Evolutionary conservation across 2,797 vertebrate species (phyloP).

Genomic region (Acestrorhynchus altus): DNA sequence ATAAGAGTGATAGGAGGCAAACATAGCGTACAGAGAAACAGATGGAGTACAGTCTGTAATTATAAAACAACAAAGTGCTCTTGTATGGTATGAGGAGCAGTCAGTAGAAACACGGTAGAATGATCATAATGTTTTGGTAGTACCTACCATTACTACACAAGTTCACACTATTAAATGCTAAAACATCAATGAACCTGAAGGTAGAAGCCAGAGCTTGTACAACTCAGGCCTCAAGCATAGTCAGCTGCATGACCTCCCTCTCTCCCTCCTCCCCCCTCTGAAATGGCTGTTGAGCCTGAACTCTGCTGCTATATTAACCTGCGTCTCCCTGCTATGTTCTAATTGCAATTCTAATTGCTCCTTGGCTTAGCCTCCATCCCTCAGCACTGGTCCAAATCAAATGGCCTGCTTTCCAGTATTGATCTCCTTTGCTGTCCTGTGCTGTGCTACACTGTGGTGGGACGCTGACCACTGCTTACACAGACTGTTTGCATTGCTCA

Average conservation of each 20-base stretch:
- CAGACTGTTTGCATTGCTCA: conserved; percentile 49
- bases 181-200: background rate
- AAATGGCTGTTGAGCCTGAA: conserved; percentile 32
- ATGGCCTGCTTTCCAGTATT: conserved; percentile 55
- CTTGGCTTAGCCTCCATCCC: conserved; percentile 48
- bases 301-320: conserved; percentile 33
- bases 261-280: conserved; percentile 16
- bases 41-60: no score
- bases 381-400: conserved; percentile 38
- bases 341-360: conserved; percentile 62
- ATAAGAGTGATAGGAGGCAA: no score
- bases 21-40: no score
- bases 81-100: no score
- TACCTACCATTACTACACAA: no score
- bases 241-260: background rate
- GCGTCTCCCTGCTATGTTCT: conserved; percentile 41
- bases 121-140: no score
- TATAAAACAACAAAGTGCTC: no score
- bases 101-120: no score
- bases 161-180: no score
- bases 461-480: conserved; percentile 47
- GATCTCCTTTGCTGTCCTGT: conserved; percentile 49
- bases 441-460: conserved; percentile 34
- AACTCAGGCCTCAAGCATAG: background rate
- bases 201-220: background rate